Conservation (phyloP, 2,113 vertebrate genomes). For the Herpailurus yagouaroundi region DNA sequence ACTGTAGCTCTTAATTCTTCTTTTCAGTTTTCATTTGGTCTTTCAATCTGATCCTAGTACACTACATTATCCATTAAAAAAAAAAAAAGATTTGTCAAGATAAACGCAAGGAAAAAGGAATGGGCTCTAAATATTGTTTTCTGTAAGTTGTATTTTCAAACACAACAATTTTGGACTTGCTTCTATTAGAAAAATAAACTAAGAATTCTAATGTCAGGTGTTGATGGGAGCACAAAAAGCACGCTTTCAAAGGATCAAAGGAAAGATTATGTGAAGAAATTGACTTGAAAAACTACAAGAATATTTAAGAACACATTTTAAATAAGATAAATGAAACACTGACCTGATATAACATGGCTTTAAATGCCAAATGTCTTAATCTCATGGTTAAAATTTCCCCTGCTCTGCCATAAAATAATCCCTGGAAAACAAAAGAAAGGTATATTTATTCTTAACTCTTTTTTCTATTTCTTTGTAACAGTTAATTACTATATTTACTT, state of each 20-base stretch:
- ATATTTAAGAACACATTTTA: slow-evolving; percentile 35
- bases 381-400: slow-evolving; percentile 74
- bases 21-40: slow-evolving; percentile 25
- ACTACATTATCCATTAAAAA: not conserved
- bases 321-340: slow-evolving; percentile 35
- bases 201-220: slow-evolving; percentile 26
- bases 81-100: not conserved
- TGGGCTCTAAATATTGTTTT: not conserved
- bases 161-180: not conserved
- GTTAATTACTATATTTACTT: not conserved
- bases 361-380: slow-evolving; percentile 71
- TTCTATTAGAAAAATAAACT: not conserved
- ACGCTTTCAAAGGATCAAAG: not conserved
- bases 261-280: slow-evolving; percentile 30
- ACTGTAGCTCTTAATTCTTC: not conserved
- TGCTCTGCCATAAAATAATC: slow-evolving; percentile 72
- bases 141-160: not conserved
- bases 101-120: not conserved
- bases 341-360: slow-evolving; percentile 76
- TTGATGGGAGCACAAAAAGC: not conserved
- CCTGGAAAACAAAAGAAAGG: slow-evolving; percentile 63
- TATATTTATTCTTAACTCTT: slow-evolving; percentile 19
- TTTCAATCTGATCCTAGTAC: not conserved
- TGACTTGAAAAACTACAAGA: not conserved
- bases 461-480: slow-evolving; percentile 40